Percentiles rank a stretch among this genome's conserved stretches.
phyloP scores from a whole-genome alignment of 2,113 vertebrate genomes.

The Brachyhypopomus gauderio region DNA sequence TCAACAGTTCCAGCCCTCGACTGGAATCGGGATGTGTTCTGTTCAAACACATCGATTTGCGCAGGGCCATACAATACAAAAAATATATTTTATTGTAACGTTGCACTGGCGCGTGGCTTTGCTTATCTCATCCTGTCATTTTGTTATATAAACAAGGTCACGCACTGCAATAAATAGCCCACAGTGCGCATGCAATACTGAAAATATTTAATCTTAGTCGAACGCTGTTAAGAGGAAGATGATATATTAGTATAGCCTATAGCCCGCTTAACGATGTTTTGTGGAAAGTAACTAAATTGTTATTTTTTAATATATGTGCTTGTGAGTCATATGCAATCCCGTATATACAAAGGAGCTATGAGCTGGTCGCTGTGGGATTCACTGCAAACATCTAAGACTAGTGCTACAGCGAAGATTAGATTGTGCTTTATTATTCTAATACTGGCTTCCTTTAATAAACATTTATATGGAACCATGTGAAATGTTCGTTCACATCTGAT shows the following conservation, averaged over 20 bases:
- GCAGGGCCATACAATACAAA: background rate
- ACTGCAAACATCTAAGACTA: background rate
- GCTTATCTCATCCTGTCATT: background rate
- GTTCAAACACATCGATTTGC: background rate
- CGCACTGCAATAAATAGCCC: too few relatives aligned
- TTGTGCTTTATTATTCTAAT: background rate
- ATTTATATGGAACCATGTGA: background rate
- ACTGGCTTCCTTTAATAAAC: background rate
- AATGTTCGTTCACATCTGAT: background rate
- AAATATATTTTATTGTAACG: background rate
- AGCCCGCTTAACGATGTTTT: too few relatives aligned
- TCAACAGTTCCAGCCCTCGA: background rate
- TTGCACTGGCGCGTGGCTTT: background rate
- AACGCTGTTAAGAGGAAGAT: background rate
- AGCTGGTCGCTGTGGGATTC: background rate
- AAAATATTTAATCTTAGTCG: background rate
- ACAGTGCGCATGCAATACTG: too few relatives aligned
- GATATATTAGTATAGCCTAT: too few relatives aligned
- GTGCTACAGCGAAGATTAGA: too few relatives aligned
- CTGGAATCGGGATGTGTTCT: background rate
- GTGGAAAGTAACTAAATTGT: too few relatives aligned
- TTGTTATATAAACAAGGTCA: background rate
- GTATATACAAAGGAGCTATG: background rate
- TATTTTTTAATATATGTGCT: background rate
- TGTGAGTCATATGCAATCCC: background rate